Percentiles rank a stretch among this genome's conserved stretches.
These are phyloP conservation scores for Sericinus montela DNA, from an alignment of 2,888 invertebrate genomes.

Conservation along the genomic window DNA sequence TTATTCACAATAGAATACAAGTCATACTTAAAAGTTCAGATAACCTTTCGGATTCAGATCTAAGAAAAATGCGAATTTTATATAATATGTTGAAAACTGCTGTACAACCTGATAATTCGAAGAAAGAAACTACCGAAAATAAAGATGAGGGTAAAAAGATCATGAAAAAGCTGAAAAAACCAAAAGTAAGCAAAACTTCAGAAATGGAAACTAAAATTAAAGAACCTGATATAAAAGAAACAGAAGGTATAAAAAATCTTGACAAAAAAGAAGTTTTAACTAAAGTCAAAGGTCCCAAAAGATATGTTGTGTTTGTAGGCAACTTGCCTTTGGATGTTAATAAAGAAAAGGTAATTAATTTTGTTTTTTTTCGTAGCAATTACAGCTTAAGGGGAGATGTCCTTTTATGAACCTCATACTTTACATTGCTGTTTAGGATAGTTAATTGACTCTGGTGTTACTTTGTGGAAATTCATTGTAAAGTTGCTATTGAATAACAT, in stretches of 20 bases:
- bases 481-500: too few species aligned
- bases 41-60: conserved; percentile 43
- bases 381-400: too few species aligned
- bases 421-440: too few species aligned
- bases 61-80: conserved; percentile 56
- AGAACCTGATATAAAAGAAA: conserved; percentile 7
- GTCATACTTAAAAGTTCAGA: conserved; percentile 37
- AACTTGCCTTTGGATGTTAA: conserved; percentile 56
- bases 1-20: conserved; percentile 56
- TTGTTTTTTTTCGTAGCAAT: too few species aligned
- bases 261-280: conserved; percentile 17
- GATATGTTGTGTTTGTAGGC: conserved; percentile 72
- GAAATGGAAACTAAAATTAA: conserved; percentile 15
- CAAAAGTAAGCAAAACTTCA: conserved; percentile 15
- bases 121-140: conserved; percentile 8
- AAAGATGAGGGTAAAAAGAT: conserved; percentile 25
- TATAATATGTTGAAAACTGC: conserved; percentile 59
- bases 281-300: conserved; percentile 52
- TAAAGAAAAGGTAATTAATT: conserved; percentile 60
- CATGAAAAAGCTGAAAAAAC: conserved; percentile 22
- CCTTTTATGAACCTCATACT: too few species aligned
- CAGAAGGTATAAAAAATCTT: conserved; percentile 20
- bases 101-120: conserved; percentile 20
- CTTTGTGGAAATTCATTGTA: too few species aligned
- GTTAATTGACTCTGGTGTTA: too few species aligned